phyloP scores from a whole-genome alignment of 2,888 invertebrate genomes.

The Cheilosia urbana region DNA sequence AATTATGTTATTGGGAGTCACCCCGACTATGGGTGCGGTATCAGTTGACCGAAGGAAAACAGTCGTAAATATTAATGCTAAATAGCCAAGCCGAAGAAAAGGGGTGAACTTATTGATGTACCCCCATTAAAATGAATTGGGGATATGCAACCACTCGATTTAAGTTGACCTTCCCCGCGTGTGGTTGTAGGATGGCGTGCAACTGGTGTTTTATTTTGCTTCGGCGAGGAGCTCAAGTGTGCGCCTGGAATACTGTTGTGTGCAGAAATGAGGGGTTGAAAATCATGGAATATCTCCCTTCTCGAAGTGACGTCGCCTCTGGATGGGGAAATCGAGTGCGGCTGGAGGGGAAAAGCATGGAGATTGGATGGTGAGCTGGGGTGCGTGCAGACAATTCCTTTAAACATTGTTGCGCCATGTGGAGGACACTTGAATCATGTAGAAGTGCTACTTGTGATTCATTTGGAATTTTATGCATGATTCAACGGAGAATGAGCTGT shows the following conservation, averaged over 20 bases:
- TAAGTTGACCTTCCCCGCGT: conserved; percentile 51
- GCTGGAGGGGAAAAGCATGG: conserved; percentile 16
- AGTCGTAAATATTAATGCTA: conserved; percentile 58
- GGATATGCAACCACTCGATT: too few relatives aligned
- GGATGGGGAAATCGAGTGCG: background rate
- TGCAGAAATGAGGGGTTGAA: conserved; percentile 46
- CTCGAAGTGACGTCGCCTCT: conserved; percentile 34
- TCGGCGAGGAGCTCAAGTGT: too few relatives aligned
- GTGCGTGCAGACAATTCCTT: conserved; percentile 15
- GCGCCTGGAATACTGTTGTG: conserved; percentile 32
- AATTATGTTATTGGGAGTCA: conserved; percentile 68
- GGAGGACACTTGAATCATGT: conserved; percentile 12
- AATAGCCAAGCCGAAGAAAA: conserved; percentile 25
- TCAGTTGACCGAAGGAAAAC: background rate
- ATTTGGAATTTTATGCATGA: conserved; percentile 10
- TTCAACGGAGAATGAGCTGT: background rate
- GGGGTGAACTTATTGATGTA: conserved; percentile 34
- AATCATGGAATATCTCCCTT: conserved; percentile 27
- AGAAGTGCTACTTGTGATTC: conserved; percentile 24
- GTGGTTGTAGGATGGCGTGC: conserved; percentile 22
- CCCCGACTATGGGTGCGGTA: background rate
- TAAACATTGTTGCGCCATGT: conserved; percentile 51
- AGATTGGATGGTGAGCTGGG: conserved; percentile 28
- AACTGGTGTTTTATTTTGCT: conserved; percentile 54
- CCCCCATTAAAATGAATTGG: conserved; percentile 15